Conservation (phyloP, 2,113 vertebrate genomes). For the Oryctolagus cuniculus region DNA sequence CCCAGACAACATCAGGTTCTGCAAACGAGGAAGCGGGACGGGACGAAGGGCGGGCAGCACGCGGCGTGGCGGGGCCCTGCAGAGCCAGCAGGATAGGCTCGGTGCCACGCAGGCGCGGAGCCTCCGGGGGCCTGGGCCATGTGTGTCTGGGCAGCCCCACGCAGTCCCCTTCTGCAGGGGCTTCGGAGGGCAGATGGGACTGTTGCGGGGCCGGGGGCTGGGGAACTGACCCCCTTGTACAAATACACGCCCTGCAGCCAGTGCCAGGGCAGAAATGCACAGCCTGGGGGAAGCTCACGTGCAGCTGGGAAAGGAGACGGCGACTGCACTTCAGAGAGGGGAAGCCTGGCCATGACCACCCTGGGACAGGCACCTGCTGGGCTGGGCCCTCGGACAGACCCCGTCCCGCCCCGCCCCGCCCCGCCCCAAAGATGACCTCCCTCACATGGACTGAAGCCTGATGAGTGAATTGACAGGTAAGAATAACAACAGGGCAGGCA, state of each 20-base stretch:
- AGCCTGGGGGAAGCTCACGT: background rate
- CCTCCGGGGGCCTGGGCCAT: background rate
- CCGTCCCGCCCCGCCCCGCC: too few species aligned
- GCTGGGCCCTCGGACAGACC: background rate
- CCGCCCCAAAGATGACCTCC: too few species aligned
- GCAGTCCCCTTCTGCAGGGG: background rate
- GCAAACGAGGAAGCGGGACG: background rate
- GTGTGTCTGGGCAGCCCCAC: background rate
- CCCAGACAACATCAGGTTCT: background rate
- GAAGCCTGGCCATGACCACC: background rate
- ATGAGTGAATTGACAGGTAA: too few species aligned
- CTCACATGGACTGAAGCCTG: too few species aligned
- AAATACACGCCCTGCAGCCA: background rate
- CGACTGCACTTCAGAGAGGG: background rate
- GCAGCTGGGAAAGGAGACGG: background rate
- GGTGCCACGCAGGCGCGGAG: background rate
- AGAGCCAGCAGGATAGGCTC: fast-evolving
- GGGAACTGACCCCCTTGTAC: background rate
- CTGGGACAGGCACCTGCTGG: background rate
- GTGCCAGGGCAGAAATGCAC: background rate
- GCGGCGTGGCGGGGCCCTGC: background rate
- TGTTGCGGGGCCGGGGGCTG: background rate
- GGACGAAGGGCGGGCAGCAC: background rate
- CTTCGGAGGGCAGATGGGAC: fast-evolving
- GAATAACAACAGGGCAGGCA: too few species aligned